Evolutionary conservation across 2,888 invertebrate species (phyloP), one percentile per base, ranked within the genome.

Genomic region (Neria commutata): DNA sequence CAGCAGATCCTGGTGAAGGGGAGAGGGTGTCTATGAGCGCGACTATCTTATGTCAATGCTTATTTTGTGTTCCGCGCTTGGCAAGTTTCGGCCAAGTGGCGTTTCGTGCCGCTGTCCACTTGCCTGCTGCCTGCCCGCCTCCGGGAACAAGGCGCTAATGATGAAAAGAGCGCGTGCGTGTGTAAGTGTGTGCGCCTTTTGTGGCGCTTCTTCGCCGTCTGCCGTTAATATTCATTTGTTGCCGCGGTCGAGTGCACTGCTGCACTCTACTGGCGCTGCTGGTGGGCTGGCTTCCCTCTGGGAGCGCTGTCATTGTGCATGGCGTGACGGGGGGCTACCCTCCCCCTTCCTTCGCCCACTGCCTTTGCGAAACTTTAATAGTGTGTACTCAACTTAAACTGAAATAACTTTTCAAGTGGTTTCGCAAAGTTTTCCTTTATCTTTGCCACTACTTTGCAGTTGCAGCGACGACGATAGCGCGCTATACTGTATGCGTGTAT

Each of bases 31-130:
- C 21, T 42, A 21, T n/a, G n/a, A 42, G 14, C 42, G 57, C 56
- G 59, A 60, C 60, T 58, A 61, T 61, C 56, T 54, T 73, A 61
- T 76, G 73, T 73, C 76, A 77, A 77, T 77, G 74, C 77, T 77
- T 77, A 68, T 66, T 75, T 77, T 77, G 71, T 75, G 66, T 69
- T 69, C 48, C 40, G 17, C 11, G 33, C 17, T 3, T 23, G 29
- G 33, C 5, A 34, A 54, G 29, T 56, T 50, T 46, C 23, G 33
- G 55, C 21, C 33, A 46, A 23, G 37, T 21, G n/a, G n/a, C n/a
- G n/a, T n/a, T n/a, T n/a, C n/a, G n/a, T n/a, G n/a, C n/a, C n/a
- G n/a, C n/a, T n/a, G n/a, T n/a, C n/a, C n/a, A n/a, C n/a, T n/a
- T n/a, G n/a, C n/a, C n/a, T n/a, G n/a, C n/a, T n/a, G n/a, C n/a